Base-by-base conservation (phyloP, 1,140 invertebrate species). In the Drosophila virilis region DNA sequence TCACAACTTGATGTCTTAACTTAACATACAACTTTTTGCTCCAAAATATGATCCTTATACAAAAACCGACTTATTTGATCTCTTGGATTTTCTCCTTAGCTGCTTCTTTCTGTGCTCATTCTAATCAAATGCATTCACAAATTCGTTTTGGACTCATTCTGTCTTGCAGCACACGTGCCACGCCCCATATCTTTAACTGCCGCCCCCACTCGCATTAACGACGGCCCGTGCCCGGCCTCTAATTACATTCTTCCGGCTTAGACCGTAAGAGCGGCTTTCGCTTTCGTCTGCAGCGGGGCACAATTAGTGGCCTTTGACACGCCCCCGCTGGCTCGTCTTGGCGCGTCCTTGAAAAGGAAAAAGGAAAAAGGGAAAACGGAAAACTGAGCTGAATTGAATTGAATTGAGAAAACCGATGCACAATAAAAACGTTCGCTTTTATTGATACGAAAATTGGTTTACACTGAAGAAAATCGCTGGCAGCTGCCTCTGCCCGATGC, bases 381-480 rank as follows among this genome's bases (percentile, higher is more conserved):
- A 15, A 58, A 40, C 51, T 62, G 71, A 89, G 77, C 50, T 61
- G 48, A 78, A 81, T 38, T 72, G 76, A 88, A 80, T 88, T 88
- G 64, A 76, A 75, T 83, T 77, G 46, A 58, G 75, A 89, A 89
- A 76, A 57, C 38, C 40, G 42, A 58, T 58, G 62, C 61, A 57
- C 65, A 68, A 67, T 78, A 78, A 78, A 78, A 73, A 76, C 81
- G 69, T 88, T 89, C 71, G 80, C 71, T 78, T 89, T 89, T 84
- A 89, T 89, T 89, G 84, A 89, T 88, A 88, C 77, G 80, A 88
- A 89, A 89, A 84, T 89, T 80, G 84, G 74, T 89, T 89, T 84
- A 77, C 66, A 77, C 80, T 82, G 67, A 80, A 71, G 68, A 76
- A 80, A 89, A 80, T 89, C 74, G 80, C 22, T 52, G 60, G 77